phyloP scores from a whole-genome alignment of 1,140 invertebrate genomes.

The Drosophila pectinifera region DNA sequence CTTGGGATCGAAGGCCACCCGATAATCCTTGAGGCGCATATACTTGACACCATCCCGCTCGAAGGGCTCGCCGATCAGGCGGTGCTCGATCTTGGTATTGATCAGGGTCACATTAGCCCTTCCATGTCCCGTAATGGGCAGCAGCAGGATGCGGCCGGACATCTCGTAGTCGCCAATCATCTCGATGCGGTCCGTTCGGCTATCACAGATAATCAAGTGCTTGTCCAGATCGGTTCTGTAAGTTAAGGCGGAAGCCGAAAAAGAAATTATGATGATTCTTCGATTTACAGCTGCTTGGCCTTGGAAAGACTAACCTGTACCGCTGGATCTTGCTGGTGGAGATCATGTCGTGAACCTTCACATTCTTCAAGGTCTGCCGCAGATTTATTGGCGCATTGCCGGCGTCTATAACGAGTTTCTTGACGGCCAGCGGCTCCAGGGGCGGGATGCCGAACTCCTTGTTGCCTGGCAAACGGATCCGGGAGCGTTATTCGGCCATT shows the following conservation, averaged over 20 bases:
- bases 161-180: constrained; percentile 89
- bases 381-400: constrained; percentile 85
- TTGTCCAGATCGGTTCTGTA: constrained; percentile 85
- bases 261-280: neutral
- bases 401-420: constrained; percentile 81
- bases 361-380: constrained; percentile 86
- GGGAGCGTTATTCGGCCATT: constrained; percentile 3
- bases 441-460: constrained; percentile 81
- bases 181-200: constrained; percentile 86
- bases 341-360: constrained; percentile 86
- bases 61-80: constrained; percentile 87
- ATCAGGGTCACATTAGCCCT: constrained; percentile 89
- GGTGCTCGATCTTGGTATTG: constrained; percentile 87
- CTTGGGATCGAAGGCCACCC: constrained; percentile 86
- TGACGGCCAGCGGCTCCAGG: constrained; percentile 82
- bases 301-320: constrained; percentile 65
- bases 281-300: constrained; percentile 1
- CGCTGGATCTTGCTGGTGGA: constrained; percentile 80
- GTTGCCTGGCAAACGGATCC: constrained; percentile 71
- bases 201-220: constrained; percentile 84
- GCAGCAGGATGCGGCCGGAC: constrained; percentile 88
- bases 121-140: constrained; percentile 90
- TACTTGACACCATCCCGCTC: constrained; percentile 87
- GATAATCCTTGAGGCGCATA: constrained; percentile 87
- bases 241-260: neutral